A percentile compares a stretch with the other conserved stretches of the same genome.
These are phyloP conservation scores for Drosophila kokeensis DNA, from an alignment of 2,888 invertebrate genomes.

Conservation along the genomic window DNA sequence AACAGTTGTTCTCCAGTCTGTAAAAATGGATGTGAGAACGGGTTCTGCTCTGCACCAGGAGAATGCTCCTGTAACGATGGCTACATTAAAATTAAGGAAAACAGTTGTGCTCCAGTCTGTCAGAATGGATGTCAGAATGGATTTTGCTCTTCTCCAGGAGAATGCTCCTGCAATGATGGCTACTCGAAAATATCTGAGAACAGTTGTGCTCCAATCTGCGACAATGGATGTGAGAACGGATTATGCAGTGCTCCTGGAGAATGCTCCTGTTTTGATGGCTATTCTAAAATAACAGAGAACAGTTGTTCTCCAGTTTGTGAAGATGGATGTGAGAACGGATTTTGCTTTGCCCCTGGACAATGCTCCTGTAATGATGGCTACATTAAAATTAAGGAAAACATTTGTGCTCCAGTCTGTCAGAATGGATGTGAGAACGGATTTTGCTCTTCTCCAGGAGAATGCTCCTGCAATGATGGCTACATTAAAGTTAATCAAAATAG, in stretches of 20 bases:
- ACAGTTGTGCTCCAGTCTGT: neutral
- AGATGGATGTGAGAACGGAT: conserved; percentile 20
- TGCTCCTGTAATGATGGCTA: conserved; percentile 12
- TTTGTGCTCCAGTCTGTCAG: conserved; percentile 82
- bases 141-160: neutral
- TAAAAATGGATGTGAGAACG: conserved; percentile 70
- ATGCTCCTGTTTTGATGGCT: conserved; percentile 12
- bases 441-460: conserved; percentile 32
- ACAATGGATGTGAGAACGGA: conserved; percentile 25
- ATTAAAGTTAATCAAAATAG: neutral
- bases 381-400: conserved; percentile 1
- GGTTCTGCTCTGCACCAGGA: conserved; percentile 78
- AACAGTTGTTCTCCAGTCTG: conserved; percentile 46
- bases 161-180: neutral
- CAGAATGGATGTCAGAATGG: neutral
- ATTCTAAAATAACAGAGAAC: neutral
- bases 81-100: conserved; percentile 19
- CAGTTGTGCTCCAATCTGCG: conserved; percentile 21
- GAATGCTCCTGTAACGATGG: conserved; percentile 62
- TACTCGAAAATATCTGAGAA: neutral
- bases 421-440: conserved; percentile 37
- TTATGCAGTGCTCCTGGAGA: conserved; percentile 14
- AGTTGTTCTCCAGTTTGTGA: conserved; percentile 15
- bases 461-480: conserved; percentile 15
- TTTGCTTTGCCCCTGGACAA: conserved; percentile 9